Evolutionary conservation across 2,797 vertebrate genomes (phyloP), one percentile per base, ranked within the genome.

Genomic region (Momotus momota): DNA sequence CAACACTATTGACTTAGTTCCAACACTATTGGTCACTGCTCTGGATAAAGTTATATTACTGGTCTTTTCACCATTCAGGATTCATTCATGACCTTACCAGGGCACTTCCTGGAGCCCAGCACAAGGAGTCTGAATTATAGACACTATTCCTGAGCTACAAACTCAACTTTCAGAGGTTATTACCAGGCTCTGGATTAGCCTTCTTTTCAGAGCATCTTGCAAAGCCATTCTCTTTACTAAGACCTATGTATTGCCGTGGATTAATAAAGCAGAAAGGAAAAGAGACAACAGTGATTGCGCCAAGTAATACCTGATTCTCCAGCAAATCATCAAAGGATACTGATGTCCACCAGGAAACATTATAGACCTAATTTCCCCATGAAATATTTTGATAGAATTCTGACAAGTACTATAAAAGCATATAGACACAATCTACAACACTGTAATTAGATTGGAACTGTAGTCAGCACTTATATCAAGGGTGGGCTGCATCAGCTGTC

Each of bases 211-310:
- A 82, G 5, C 25, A 66, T 43, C 14, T 90, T 66, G 20, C 10
- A 90, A 73, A 90, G 45, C 15, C 27, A 14, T 67, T 58, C 20
- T 70, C 4, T 69, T 90, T 83, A 54, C 38, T 33, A n/a, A 78
- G 38, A 71, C 0, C 0, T 46, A n/a, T 7, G 10, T 33, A 33
- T 71, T 55, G 13, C 20, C 2, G 0, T 38, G 41, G 27, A 38
- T 72, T 75, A 69, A 67, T 65, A 65, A 4, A 57, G 18, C 25
- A 46, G 22, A 88, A 83, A 54, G 16, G 38, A 65, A 83, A 91
- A 73, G 73, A 35, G 70, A 77, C 6, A 48, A 1, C 31, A n/a
- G 15, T 0, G 0, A 64, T 52, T 31, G 13, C 77, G 20, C 12
- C 18, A 78, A 38, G 20, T 17, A 73, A 71, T 9, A 14, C 15